Conservation (phyloP, 2,113 vertebrate species). For the Lipotes vexillifer region DNA sequence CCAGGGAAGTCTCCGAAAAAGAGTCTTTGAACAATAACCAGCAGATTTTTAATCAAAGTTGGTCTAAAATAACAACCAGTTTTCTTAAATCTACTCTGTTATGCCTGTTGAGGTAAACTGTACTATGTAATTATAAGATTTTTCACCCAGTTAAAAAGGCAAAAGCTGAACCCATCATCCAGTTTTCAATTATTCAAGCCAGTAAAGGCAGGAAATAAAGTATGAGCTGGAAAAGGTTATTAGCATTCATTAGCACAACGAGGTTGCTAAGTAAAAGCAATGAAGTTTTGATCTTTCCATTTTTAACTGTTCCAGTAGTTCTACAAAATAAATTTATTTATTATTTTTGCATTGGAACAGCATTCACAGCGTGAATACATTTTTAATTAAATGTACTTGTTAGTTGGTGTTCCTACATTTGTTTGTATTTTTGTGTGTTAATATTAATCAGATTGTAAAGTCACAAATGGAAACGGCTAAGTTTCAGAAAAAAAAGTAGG, state of each 20-base stretch:
- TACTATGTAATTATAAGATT: not conserved
- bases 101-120: not conserved
- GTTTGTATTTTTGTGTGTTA: not conserved
- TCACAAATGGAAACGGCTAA: not conserved
- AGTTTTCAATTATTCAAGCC: constrained; percentile 6
- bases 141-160: not conserved
- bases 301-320: not conserved
- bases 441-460: constrained; percentile 11
- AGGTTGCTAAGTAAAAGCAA: not conserved
- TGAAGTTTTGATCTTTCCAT: not conserved
- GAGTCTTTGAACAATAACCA: not conserved
- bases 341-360: not conserved
- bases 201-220: not conserved
- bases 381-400: constrained; percentile 28
- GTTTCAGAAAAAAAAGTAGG: not conserved
- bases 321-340: not conserved
- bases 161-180: not conserved
- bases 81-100: not conserved
- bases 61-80: not conserved
- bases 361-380: not conserved
- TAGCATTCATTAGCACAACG: not conserved
- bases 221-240: constrained; percentile 4
- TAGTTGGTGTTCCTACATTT: not conserved
- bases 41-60: not conserved
- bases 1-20: not conserved